Evolutionary conservation across 2,797 vertebrate species (phyloP).

Genomic region (Sebastes flavidus): DNA sequence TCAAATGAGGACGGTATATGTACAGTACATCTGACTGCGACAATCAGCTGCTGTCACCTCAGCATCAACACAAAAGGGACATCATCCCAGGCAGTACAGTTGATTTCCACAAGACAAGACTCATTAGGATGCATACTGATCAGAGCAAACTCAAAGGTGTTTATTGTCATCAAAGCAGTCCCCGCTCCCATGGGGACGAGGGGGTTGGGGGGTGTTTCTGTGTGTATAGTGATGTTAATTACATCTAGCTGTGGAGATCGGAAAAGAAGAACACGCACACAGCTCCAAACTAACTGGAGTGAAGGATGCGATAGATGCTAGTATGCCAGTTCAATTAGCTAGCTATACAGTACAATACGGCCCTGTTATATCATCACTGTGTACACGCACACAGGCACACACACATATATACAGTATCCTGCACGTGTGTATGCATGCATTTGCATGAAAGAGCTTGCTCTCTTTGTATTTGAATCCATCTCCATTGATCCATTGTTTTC

Average conservation of each 20-base stretch:
- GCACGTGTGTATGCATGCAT: not conserved
- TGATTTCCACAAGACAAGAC: slow-evolving; percentile 33
- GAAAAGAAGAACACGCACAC: not conserved
- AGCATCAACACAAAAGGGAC: not conserved
- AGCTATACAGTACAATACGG: not conserved
- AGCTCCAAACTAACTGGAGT: not conserved
- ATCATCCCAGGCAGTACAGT: not conserved
- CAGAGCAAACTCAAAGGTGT: slow-evolving; percentile 39
- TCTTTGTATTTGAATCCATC: not conserved
- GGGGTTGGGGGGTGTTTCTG: not conserved
- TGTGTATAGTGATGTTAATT: slow-evolving; percentile 29
- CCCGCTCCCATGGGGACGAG: not conserved
- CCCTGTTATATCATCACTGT: not conserved
- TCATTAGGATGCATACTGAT: slow-evolving; percentile 45
- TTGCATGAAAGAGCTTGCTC: not conserved
- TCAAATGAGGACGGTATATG: not conserved
- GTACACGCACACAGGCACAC: not conserved
- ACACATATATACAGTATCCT: not conserved
- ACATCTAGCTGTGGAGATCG: slow-evolving; percentile 11
- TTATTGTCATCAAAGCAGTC: slow-evolving; percentile 31
- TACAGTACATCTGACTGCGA: not conserved
- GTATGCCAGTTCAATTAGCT: slow-evolving; percentile 1
- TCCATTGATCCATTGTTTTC: not conserved
- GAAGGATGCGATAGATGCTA: not conserved
- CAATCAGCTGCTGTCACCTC: not conserved